Percentiles rank a stretch among this genome's conserved stretches.
phyloP scores from a whole-genome alignment of 2,113 vertebrate genomes.

The Labrus mixtus region DNA sequence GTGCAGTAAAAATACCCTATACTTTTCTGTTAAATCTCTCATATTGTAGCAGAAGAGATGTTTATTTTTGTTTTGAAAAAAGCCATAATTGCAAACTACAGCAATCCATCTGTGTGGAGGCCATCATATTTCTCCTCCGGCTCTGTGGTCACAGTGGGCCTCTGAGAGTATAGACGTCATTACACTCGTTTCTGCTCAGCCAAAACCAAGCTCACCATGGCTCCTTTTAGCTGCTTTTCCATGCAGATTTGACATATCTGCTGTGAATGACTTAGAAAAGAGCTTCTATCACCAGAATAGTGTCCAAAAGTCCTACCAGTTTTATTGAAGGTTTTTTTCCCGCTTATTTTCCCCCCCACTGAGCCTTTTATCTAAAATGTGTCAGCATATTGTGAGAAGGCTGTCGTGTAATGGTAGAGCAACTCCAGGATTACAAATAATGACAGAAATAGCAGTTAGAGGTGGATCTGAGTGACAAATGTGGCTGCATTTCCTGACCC shows the following conservation, averaged over 20 bases:
- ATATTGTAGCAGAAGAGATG: constrained; percentile 6
- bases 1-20: not conserved
- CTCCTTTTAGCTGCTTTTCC: not conserved
- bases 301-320: not conserved
- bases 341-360: too few species aligned
- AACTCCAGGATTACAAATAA: not conserved
- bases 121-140: constrained; percentile 43
- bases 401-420: not conserved
- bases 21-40: constrained; percentile 13
- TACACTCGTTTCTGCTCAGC: constrained; percentile 7
- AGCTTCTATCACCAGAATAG: not conserved
- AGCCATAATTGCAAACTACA: constrained; percentile 65
- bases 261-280: not conserved
- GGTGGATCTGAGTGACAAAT: not conserved
- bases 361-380: not conserved
- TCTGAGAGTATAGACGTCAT: constrained; percentile 22
- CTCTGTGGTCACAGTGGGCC: constrained; percentile 31
- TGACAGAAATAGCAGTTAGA: not conserved
- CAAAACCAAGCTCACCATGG: not conserved
- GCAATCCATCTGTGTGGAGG: constrained; percentile 38
- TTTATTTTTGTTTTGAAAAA: constrained; percentile 53
- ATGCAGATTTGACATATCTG: not conserved
- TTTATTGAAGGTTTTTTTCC: too few species aligned
- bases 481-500: constrained; percentile 8
- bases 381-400: not conserved